Base-by-base conservation (phyloP, 92 coral and sea anemone species). In the Heliopora coerulea region DNA sequence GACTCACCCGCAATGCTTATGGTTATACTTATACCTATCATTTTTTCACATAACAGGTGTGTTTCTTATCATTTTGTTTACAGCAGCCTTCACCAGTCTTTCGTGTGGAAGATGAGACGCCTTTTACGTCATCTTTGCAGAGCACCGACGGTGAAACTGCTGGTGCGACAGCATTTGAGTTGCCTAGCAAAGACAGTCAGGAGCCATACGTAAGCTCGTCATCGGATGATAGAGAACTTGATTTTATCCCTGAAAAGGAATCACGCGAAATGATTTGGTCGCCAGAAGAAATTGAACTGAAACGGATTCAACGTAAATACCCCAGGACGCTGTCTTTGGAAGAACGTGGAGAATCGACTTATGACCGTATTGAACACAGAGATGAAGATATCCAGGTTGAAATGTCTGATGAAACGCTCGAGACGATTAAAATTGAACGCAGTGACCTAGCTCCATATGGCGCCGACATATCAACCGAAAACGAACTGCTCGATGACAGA, bases 281-380 rank as follows among this genome's bases (percentile, higher is more conserved):
- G 25, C 77, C 77, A 1, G 77, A 70, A 23, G 77, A 70, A 32
- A 70, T 70, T 19, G 77, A 70, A 15, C 13, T 31, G 52, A 70
- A 52, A 41, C 33, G 27, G 58, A 2, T 49, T 30, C 62, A 70
- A 54, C 15, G 77, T 70, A 52, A 70, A 18, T 17, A 31, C 49
- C 63, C 49, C 8, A 31, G 77, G 19, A 15, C 40, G 27, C 10
- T 70, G 50, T 20, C 49, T 18, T 1, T 46, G 62, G 33, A 49
- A 19, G 35, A 50, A 44, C 44, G n/a, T 20, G 63, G 19, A 33
- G 63, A 54, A 10, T 29, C 49, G 25, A 70, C 63, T 0, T 70
- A 70, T 23, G 63, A 70, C 32, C 77, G 77, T 0, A 70, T 70
- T 33, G 19, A 8, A 3, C 18, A 6, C 13, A 37, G 11, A 49